A percentile compares a stretch with the other conserved stretches of the same genome.
Conservation (phyloP, 2,797 vertebrate genomes). For the Enteromius trimaculatus region DNA sequence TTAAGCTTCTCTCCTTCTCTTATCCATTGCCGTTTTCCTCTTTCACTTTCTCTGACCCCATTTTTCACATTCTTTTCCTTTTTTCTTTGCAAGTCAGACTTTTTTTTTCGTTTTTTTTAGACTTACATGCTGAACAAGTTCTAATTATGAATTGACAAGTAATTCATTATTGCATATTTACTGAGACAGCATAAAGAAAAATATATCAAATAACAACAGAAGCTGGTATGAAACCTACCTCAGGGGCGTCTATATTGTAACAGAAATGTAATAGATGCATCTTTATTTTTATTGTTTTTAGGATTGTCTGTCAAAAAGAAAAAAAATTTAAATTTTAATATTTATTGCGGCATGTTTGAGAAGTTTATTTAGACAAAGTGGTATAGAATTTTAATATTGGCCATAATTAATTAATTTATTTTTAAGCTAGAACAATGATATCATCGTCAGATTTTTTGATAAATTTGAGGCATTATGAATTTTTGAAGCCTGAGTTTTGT, state of each 20-base stretch:
- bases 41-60: conserved; percentile 29
- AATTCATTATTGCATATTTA: not conserved
- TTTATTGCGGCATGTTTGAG: not conserved
- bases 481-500: not conserved
- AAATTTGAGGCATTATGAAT: not conserved
- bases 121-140: not conserved
- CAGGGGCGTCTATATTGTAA: not conserved
- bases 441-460: not conserved
- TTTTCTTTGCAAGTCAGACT: not conserved
- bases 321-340: too few relatives aligned
- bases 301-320: not conserved
- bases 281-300: not conserved
- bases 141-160: not conserved
- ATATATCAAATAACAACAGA: not conserved
- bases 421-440: not conserved
- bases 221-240: not conserved
- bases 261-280: not conserved
- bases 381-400: not conserved
- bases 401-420: not conserved
- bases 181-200: too few relatives aligned
- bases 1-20: conserved; percentile 21
- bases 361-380: not conserved
- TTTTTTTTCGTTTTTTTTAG: not conserved
- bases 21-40: conserved; percentile 5
- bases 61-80: conserved; percentile 45